Percentiles rank a stretch among this genome's conserved stretches.
Conservation (phyloP, 1,140 invertebrate genomes). For the Aethina tumida region DNA sequence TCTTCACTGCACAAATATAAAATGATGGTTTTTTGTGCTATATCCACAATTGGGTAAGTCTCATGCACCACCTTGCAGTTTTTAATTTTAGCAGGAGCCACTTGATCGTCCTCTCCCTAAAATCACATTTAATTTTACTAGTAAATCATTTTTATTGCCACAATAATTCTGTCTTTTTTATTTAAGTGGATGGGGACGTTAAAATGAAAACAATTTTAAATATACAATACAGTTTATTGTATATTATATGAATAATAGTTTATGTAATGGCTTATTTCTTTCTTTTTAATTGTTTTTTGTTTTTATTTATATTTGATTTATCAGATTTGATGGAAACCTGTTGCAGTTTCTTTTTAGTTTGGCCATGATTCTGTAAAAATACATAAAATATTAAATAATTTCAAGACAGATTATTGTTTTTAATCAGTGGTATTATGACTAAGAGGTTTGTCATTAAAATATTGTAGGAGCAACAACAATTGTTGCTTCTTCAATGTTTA, state of each 20-base stretch:
- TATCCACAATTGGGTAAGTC: slow-evolving; percentile 16
- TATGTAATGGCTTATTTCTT: no score
- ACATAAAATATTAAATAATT: neutral
- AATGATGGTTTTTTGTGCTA: slow-evolving; percentile 21
- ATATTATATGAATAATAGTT: no score
- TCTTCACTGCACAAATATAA: slow-evolving; percentile 25
- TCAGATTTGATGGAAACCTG: no score
- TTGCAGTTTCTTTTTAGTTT: slow-evolving; percentile 20
- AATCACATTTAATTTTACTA: neutral
- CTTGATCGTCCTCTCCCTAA: neutral
- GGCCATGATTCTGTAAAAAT: slow-evolving; percentile 16
- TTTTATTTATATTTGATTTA: no score
- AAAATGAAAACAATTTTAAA: no score
- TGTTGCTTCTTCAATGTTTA: neutral
- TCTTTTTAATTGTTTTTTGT: no score
- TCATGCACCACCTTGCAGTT: slow-evolving; percentile 19
- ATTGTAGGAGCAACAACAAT: neutral
- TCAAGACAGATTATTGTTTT: neutral
- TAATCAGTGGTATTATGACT: neutral
- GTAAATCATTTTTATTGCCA: no score
- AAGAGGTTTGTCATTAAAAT: neutral
- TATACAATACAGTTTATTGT: no score
- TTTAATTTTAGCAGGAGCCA: neutral
- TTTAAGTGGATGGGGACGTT: no score
- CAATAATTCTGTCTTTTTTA: no score